A percentile compares a stretch with the other conserved stretches of the same genome.
Conservation (phyloP, 64 coral and sea anemone genomes). For the Pocillopora damicornis region DNA sequence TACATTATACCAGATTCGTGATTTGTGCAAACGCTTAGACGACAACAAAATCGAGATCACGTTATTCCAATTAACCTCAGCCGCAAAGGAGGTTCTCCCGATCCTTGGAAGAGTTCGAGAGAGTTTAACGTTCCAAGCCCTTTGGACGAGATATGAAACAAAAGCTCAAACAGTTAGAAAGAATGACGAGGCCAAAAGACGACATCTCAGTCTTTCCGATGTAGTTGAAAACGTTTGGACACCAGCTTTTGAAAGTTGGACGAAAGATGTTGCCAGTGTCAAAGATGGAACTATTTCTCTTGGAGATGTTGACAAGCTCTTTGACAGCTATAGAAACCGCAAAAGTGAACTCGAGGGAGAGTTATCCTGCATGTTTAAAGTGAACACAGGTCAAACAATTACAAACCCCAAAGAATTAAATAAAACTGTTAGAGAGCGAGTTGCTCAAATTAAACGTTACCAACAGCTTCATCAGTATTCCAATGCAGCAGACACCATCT, state of each 20-base stretch:
- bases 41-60: background rate
- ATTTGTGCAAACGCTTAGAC: background rate
- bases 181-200: background rate
- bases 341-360: slow-evolving; percentile 15
- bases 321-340: background rate
- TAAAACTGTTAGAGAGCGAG: background rate
- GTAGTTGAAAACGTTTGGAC: slow-evolving; percentile 28
- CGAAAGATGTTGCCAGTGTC: background rate
- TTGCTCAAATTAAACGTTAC: background rate
- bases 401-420: background rate
- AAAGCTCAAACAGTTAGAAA: background rate
- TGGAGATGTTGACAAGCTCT: slow-evolving; percentile 29
- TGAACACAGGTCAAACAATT: background rate
- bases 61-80: slow-evolving; percentile 18
- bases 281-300: slow-evolving; percentile 28
- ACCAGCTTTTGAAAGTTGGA: slow-evolving; percentile 19
- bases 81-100: background rate
- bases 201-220: slow-evolving; percentile 1
- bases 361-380: background rate
- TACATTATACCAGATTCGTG: background rate
- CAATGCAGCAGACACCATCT: slow-evolving; percentile 13
- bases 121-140: slow-evolving; percentile 26
- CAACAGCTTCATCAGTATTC: background rate
- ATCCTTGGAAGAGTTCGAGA: background rate
- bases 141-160: slow-evolving; percentile 27